A percentile compares a stretch with the other conserved stretches of the same genome.
Evolutionary conservation across 2,113 vertebrate genomes (phyloP).

Genomic region (Laterallus jamaicensis): DNA sequence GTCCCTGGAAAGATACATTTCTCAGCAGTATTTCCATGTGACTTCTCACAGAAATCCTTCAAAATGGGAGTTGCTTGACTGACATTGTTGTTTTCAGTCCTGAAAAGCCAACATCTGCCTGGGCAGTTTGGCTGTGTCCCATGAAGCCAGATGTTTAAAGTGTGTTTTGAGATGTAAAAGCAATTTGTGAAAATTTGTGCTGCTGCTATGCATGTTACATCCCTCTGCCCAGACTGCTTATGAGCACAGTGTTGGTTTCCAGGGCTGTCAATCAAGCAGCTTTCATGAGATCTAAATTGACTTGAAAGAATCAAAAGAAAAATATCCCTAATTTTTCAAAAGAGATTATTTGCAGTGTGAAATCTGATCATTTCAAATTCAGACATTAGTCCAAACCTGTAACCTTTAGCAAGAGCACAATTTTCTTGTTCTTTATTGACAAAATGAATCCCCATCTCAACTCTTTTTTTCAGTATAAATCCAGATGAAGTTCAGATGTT

Average conservation of each 20-base stretch:
- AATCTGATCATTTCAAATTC: slow-evolving; percentile 14
- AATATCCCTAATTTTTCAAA: slow-evolving; percentile 21
- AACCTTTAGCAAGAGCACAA: slow-evolving; percentile 15
- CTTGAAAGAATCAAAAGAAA: slow-evolving; percentile 41
- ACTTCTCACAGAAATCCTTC: background rate
- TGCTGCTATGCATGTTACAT: background rate
- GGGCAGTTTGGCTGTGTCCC: background rate
- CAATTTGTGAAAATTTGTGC: background rate
- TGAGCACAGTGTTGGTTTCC: background rate
- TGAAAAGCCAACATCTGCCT: background rate
- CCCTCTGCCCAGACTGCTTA: background rate
- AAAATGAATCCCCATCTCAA: background rate
- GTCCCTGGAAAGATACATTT: background rate
- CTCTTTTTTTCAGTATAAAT: background rate
- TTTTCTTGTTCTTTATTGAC: background rate
- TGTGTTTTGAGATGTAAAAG: background rate
- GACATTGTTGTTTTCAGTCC: rapidly evolving
- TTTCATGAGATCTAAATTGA: slow-evolving; percentile 33
- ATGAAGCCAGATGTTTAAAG: background rate
- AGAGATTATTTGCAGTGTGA: slow-evolving; percentile 18
- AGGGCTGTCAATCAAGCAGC: background rate
- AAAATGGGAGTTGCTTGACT: background rate
- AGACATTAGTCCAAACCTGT: slow-evolving; percentile 19
- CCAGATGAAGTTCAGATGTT: slow-evolving; percentile 49
- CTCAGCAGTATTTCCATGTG: background rate